Conservation (phyloP, 2,797 vertebrate species). For the Kryptolebias ocellatus region DNA sequence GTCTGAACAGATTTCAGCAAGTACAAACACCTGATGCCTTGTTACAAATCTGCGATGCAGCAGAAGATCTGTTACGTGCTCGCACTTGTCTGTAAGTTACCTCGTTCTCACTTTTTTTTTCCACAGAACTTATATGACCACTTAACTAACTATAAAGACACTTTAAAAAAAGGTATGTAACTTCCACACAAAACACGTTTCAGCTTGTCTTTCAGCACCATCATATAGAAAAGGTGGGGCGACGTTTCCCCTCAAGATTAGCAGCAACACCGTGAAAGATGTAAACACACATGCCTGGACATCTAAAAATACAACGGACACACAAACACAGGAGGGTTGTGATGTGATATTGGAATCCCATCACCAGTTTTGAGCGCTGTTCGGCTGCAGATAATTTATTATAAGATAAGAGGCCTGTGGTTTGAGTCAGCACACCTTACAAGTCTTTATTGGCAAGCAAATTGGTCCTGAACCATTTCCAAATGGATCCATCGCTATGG, state of each 20-base stretch:
- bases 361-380: constrained; percentile 9
- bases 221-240: constrained; percentile 22
- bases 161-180: not conserved
- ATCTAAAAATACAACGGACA: constrained; percentile 22
- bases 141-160: constrained; percentile 27
- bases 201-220: constrained; percentile 9
- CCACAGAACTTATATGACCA: constrained; percentile 16
- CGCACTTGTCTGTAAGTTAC: constrained; percentile 37
- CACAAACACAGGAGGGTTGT: constrained; percentile 18
- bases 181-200: constrained; percentile 6
- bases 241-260: constrained; percentile 10
- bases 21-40: constrained; percentile 28
- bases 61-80: constrained; percentile 32
- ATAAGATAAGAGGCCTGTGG: constrained; percentile 46
- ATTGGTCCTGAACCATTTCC: constrained; percentile 48
- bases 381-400: constrained; percentile 29
- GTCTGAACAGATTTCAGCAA: constrained; percentile 36
- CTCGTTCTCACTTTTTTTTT: constrained; percentile 26
- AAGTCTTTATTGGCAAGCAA: constrained; percentile 44
- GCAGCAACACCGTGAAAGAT: constrained; percentile 12
- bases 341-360: constrained; percentile 44
- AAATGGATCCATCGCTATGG: constrained; percentile 36
- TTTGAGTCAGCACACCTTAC: constrained; percentile 46
- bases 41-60: constrained; percentile 3
- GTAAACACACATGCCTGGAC: constrained; percentile 11